Conservation (phyloP, 2,888 invertebrate genomes). For the Stenolophus ochropezus region DNA sequence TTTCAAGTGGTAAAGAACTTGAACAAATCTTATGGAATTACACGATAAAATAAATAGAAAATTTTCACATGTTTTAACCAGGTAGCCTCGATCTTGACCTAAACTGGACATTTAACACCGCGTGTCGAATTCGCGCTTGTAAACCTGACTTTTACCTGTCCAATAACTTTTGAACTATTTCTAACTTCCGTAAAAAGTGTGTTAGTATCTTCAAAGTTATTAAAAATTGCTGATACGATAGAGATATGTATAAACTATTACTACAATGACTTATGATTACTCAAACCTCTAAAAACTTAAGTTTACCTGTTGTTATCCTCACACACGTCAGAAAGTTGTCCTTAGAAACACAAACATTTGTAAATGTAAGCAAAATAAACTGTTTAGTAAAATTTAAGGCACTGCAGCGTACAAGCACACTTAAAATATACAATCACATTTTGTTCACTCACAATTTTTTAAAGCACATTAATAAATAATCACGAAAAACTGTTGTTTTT, state of each 20-base stretch:
- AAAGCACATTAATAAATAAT: constrained; percentile 50
- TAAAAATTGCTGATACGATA: not conserved
- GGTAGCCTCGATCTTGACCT: constrained; percentile 67
- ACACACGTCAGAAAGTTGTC: constrained; percentile 60
- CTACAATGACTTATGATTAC: constrained; percentile 3
- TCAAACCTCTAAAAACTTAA: constrained; percentile 20
- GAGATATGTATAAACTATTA: not conserved
- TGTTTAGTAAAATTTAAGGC: constrained; percentile 51
- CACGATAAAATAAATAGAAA: constrained; percentile 45
- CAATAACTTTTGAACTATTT: constrained; percentile 66
- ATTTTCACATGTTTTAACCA: constrained; percentile 57
- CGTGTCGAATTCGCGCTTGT: constrained; percentile 64
- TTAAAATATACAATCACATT: constrained; percentile 55
- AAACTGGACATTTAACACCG: constrained; percentile 69
- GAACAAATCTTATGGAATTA: constrained; percentile 35
- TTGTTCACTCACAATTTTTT: constrained; percentile 58
- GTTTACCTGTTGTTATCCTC: constrained; percentile 58
- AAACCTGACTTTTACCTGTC: constrained; percentile 71
- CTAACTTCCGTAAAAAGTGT: constrained; percentile 66
- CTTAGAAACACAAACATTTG: constrained; percentile 58
- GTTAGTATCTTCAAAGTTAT: constrained; percentile 50
- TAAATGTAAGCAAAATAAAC: constrained; percentile 43
- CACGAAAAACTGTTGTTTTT: constrained; percentile 60
- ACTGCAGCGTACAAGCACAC: constrained; percentile 42
- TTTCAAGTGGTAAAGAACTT: constrained; percentile 48